Base-by-base conservation (phyloP, 2,888 invertebrate species). In the Frankliniella intonsa region DNA sequence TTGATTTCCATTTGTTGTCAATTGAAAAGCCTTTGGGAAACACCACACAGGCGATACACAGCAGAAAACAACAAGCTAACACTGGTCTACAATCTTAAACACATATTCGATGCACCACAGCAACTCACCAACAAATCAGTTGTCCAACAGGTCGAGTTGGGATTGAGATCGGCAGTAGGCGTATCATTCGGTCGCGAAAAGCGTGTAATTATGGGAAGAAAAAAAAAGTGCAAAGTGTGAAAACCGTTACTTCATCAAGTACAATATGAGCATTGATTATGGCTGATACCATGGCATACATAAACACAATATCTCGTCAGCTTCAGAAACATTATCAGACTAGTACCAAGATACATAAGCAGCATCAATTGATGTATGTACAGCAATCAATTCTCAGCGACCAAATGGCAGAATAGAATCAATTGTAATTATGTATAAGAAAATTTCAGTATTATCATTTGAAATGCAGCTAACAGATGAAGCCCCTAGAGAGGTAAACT, bases 71-170 rank as follows among this genome's bases (percentile, higher is more conserved):
- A 22, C n/a, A 76, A 76, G 69, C 69, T 25, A 22, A 76, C 69
- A 76, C 69, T 76, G 12, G 25, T 25, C 69, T 76, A 76, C 69
- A 22, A 22, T 25, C 25, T 76, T 76, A 76, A 12, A 76, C 69
- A 76, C 25, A 22, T 76, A 76, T 10, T 76, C 22, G 69, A 25
- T 22, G 69, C 69, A 76, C 22, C 8, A 25, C 69, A 25, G 55
- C 69, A 76, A 76, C 69, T 76, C 69, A 76, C 69, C 69, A 76
- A 76, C 69, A 76, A 76, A 76, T 76, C 69, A 76, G 69, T 76
- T 25, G 69, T 76, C 69, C 22, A 76, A 76, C 69, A 76, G 69
- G 69, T 22, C 69, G 69, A 25, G 69, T 76, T 25, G 12, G 69
- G 10, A 76, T 76, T 76, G 69, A 76, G 69, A 76, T 76, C 69